Evolutionary conservation across 1,140 invertebrate species (phyloP), one percentile per base, ranked within the genome.

Genomic region (Micrasema longulum): DNA sequence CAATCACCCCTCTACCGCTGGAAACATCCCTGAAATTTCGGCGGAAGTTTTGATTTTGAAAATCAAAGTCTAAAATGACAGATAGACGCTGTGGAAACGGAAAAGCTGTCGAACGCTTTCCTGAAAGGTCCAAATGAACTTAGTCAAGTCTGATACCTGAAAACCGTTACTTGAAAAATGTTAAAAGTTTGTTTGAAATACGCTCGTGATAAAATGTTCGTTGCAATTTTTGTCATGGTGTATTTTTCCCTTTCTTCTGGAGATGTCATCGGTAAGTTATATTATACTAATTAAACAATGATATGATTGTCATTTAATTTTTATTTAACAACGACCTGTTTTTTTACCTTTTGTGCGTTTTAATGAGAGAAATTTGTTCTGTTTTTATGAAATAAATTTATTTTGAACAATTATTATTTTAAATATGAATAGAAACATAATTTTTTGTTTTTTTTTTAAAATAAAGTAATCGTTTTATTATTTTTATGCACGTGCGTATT

Each of bases 221-320:
- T 36, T 60, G 67, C 67, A 41, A 26, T 69, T 47, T 69, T 69
- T 50, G 53, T 69, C 60, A 11, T 69, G 45, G 41, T 69, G 53
- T 62, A 14, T 47, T 50, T 69, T 62, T n/a, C 67, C 5, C 45
- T 62, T 43, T 47, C 55, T 26, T 48, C 48, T 36, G 67, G 67
- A 48, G 67, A 69, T 57, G 55, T 62, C 23, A 57, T 60, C 14
- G 67, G 67, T 69, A 62, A 69, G 67, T 69, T 38, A n/a, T 23
- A 26, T 48, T 41, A 31, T 31, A n/a, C n/a, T n/a, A n/a, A n/a
- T n/a, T n/a, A n/a, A n/a, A n/a, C n/a, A n/a, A n/a, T n/a, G n/a
- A n/a, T n/a, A n/a, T n/a, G n/a, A n/a, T n/a, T n/a, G n/a, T n/a
- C n/a, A n/a, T n/a, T n/a, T n/a, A n/a, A n/a, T n/a, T n/a, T n/a